Percentiles rank a stretch among this genome's conserved stretches.
phyloP scores from a whole-genome alignment of 2,797 vertebrate genomes.

The Prionace glauca region DNA sequence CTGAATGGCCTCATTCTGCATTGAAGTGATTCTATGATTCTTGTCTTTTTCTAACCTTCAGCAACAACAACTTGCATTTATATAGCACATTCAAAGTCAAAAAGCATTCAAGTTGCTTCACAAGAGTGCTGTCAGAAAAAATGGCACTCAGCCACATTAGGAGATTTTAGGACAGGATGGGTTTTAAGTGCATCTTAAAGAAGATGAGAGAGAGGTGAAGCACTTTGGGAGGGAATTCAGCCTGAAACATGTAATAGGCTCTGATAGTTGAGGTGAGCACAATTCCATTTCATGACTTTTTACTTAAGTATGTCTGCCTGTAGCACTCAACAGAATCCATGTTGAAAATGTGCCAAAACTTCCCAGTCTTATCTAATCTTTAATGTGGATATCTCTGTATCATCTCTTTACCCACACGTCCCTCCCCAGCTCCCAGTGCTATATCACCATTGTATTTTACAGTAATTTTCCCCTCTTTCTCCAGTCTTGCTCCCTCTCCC shows the following conservation, averaged over 20 bases:
- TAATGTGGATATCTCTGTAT: neutral
- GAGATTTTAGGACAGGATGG: too few species aligned
- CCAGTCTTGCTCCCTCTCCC: neutral
- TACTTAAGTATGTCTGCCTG: neutral
- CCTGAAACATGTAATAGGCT: neutral
- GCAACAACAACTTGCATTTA: neutral
- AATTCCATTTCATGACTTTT: neutral
- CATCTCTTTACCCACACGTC: neutral
- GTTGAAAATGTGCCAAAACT: neutral
- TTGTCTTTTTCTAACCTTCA: neutral
- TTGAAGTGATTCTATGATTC: too few species aligned
- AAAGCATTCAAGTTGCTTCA: neutral
- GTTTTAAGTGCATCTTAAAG: neutral
- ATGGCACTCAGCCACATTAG: neutral
- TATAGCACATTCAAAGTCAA: neutral
- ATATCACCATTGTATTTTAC: neutral
- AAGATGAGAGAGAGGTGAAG: too few species aligned
- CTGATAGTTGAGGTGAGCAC: neutral
- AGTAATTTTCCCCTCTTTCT: neutral
- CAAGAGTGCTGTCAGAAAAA: neutral
- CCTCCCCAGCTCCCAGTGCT: neutral
- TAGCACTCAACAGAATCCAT: neutral
- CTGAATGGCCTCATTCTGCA: too few species aligned
- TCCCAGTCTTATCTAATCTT: neutral
- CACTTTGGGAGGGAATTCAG: neutral